These are phyloP conservation scores for Heliconius hewitsoni DNA, from an alignment of 1,140 invertebrate genomes.

Conservation along the genomic window DNA sequence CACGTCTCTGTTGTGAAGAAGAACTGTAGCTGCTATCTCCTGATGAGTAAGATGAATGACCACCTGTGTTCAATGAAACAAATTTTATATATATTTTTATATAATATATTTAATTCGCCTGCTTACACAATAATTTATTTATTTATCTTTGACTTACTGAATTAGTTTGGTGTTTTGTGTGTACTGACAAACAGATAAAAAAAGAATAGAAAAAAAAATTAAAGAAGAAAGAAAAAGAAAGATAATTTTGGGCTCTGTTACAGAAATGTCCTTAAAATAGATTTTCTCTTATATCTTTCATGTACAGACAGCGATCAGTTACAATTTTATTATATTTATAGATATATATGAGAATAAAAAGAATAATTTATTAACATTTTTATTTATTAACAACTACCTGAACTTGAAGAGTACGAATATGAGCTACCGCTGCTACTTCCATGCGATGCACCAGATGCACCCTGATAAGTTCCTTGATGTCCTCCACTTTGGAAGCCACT, in stretches of 20 bases:
- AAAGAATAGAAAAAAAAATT: too few relatives aligned
- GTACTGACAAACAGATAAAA: too few relatives aligned
- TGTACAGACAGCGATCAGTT: too few relatives aligned
- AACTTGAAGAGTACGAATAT: slow-evolving; percentile 65
- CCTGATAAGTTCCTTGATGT: slow-evolving; percentile 34
- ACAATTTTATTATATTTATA: too few relatives aligned
- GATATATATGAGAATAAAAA: not conserved
- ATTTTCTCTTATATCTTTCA: too few relatives aligned
- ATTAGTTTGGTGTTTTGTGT: too few relatives aligned
- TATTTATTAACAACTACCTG: slow-evolving; percentile 44
- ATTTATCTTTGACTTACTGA: too few relatives aligned
- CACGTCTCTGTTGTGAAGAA: slow-evolving; percentile 50
- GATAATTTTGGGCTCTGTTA: too few relatives aligned
- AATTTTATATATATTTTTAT: not conserved
- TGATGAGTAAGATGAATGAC: slow-evolving; percentile 51
- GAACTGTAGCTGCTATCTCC: slow-evolving; percentile 50
- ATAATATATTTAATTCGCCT: not conserved
- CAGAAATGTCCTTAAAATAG: too few relatives aligned
- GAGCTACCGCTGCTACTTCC: slow-evolving; percentile 44
- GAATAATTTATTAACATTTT: too few relatives aligned
- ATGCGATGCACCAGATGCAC: slow-evolving; percentile 29
- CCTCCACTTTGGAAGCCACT: slow-evolving; percentile 40
- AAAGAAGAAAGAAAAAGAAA: too few relatives aligned
- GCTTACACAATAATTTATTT: too few relatives aligned
- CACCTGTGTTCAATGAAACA: slow-evolving; percentile 45